These are phyloP conservation scores for Ramphastos sulfuratus DNA, from an alignment of 2,113 vertebrate genomes.

Conservation along the genomic window DNA sequence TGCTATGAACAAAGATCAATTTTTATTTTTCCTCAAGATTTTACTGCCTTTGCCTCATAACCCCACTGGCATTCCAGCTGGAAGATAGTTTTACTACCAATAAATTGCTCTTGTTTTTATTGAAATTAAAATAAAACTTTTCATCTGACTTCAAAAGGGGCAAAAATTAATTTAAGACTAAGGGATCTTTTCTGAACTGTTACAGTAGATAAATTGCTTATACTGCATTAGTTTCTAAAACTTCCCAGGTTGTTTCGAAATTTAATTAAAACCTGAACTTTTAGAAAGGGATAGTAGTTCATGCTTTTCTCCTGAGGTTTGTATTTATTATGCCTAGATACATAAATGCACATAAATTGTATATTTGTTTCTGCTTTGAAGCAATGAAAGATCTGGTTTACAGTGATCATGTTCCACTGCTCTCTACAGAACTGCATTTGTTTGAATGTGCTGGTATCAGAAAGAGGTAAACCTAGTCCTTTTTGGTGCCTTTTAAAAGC, in stretches of 20 bases:
- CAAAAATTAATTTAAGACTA: constrained; percentile 9
- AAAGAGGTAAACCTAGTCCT: not conserved
- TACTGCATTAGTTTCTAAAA: not conserved
- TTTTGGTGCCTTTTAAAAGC: not conserved
- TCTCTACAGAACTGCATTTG: not conserved
- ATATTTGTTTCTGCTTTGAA: not conserved
- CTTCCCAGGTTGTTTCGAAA: not conserved
- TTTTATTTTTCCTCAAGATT: not conserved
- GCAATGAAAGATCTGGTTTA: not conserved
- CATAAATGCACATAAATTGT: not conserved
- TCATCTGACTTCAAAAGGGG: not conserved
- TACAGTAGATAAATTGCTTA: not conserved
- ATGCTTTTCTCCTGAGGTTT: not conserved
- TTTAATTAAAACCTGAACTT: constrained; percentile 20
- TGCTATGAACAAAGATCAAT: not conserved
- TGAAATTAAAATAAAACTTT: constrained; percentile 10
- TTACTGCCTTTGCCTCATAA: not conserved
- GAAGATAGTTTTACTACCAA: not conserved
- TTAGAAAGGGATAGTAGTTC: not conserved
- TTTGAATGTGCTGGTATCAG: not conserved
- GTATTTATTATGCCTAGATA: not conserved
- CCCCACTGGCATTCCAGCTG: not conserved
- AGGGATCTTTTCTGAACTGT: not conserved
- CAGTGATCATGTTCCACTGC: not conserved
- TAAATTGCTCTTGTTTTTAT: not conserved